Evolutionary conservation across 2,888 invertebrate genomes (phyloP), one percentile per base, ranked within the genome.

Genomic region (Volucella zonaria): DNA sequence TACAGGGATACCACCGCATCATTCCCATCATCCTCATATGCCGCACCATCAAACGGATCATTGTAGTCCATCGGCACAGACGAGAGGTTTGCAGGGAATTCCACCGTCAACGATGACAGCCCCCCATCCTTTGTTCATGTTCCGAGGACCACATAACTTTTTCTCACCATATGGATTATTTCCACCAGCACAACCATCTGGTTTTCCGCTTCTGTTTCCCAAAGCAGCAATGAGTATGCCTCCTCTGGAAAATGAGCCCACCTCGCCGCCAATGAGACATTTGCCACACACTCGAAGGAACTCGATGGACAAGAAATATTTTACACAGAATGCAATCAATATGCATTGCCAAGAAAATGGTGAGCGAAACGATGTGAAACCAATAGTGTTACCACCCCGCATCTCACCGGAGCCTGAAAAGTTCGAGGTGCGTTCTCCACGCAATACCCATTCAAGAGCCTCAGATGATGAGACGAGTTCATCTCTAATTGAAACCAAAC

Each of bases 41-140:
- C 71, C 43, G 45, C 82, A 82, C 31, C 78, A 79, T 11, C 82
- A 82, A 49, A 67, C 75, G n/a, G 75, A 68, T 47, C 82, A 86
- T 18, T 64, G 75, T 14, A 75, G 47, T 61, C 76, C 52, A 61
- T 52, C 79, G 49, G 59, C 67, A 43, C 76, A 87, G 8, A 61
- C 88, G 74, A 8, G 88, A 40, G 51, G 85, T 51, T 6, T 86
- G 0, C 85, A 76, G 14, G 45, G 85, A 4, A 70, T 81, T 6
- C 68, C 86, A 14, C 86, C 73, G 90, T 91, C 88, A 91, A 92
- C 75, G 90, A 93, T 89, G 92, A 93, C 90, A 90, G 93, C 89
- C 91, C 91, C 93, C 8, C 94, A 94, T 88, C 95, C 95, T 0
- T 96, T 96, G 89, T 93, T 95, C 12, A 94, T 96, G 91, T 96